phyloP scores from a whole-genome alignment of 2,113 vertebrate species.

The Psittacara wagleri region DNA sequence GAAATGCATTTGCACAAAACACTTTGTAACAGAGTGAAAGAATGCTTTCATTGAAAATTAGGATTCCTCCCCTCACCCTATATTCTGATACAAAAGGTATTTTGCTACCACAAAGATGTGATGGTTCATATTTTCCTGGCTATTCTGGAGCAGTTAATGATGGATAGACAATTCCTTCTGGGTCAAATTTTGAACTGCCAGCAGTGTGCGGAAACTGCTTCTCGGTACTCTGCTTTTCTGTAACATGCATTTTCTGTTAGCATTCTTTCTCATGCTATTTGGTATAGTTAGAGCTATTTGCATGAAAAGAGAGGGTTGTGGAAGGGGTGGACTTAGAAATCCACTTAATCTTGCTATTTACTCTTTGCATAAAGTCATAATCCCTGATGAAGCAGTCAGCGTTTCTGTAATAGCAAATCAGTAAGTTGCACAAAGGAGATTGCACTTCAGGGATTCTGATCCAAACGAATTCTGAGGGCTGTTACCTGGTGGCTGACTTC shows the following conservation, averaged over 20 bases:
- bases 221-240: background rate
- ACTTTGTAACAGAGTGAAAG: background rate
- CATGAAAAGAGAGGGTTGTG: background rate
- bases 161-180: background rate
- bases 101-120: background rate
- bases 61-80: accelerated
- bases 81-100: background rate
- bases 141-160: background rate
- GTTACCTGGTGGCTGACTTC: background rate
- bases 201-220: background rate
- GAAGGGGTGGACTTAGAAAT: slow-evolving; percentile 31
- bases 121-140: background rate
- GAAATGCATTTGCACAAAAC: background rate
- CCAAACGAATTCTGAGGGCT: background rate
- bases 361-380: slow-evolving; percentile 55
- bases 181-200: background rate
- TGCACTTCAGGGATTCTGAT: slow-evolving; percentile 6
- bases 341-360: slow-evolving; percentile 23
- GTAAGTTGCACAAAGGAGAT: slow-evolving; percentile 19
- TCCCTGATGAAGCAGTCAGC: slow-evolving; percentile 45
- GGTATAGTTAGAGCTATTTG: slow-evolving; percentile 34
- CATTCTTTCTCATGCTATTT: background rate
- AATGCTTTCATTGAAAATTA: background rate
- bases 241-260: background rate
- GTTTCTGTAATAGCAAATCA: background rate